These are phyloP conservation scores for Parnassius orleans DNA, from an alignment of 2,888 invertebrate species.

Conservation along the genomic window DNA sequence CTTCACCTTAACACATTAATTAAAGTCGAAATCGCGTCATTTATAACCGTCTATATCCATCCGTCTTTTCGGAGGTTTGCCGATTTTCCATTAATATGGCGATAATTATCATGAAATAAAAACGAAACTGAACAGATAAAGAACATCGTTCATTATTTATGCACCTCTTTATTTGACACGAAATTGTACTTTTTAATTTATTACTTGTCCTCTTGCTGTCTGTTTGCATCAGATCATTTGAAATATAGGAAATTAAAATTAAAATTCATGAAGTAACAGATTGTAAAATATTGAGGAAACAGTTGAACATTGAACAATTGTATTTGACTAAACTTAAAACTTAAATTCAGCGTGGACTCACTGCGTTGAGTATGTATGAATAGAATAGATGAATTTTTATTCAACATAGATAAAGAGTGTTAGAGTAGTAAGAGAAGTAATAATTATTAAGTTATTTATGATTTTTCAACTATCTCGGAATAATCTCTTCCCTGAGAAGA, in stretches of 20 bases:
- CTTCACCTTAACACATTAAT: conserved; percentile 35
- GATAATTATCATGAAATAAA: conserved; percentile 30
- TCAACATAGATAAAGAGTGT: no score
- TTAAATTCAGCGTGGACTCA: no score
- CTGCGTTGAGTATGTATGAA: no score
- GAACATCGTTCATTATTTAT: conserved; percentile 20
- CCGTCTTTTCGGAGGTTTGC: conserved; percentile 29
- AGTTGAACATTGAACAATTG: no score
- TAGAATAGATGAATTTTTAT: no score
- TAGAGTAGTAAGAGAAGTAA: no score
- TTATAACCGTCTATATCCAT: conserved; percentile 35
- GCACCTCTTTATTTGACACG: conserved; percentile 19
- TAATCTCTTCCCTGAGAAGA: no score
- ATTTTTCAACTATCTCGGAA: no score
- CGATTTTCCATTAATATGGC: conserved; percentile 36
- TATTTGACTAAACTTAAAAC: no score
- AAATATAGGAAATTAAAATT: background rate
- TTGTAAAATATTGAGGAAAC: no score
- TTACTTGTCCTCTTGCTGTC: conserved; percentile 3
- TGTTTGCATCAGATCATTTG: background rate
- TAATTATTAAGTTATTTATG: no score
- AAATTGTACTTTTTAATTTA: conserved; percentile 20
- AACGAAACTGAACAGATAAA: conserved; percentile 23
- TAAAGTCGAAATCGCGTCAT: conserved; percentile 38
- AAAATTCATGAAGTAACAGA: no score